phyloP scores from a whole-genome alignment of 64 coral and sea anemone species.

The Orbicella faveolata region DNA sequence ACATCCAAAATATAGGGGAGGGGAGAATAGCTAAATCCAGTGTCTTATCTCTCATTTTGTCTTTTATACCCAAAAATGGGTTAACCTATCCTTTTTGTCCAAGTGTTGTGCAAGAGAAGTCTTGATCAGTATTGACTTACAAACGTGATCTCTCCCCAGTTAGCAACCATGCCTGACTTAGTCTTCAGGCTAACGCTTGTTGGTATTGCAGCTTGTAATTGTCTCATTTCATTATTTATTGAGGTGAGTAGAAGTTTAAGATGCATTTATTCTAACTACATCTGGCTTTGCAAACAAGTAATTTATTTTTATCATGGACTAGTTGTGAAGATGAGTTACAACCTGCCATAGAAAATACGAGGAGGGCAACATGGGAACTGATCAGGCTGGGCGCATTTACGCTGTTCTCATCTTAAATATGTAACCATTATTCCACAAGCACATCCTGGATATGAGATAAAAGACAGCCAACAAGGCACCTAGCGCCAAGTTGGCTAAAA shows the following conservation, averaged over 20 bases:
- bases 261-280: neutral
- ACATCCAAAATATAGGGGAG: too few relatives aligned
- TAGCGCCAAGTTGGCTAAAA: too few relatives aligned
- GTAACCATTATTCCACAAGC: too few relatives aligned
- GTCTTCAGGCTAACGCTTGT: constrained; percentile 38
- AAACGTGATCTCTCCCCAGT: constrained; percentile 15
- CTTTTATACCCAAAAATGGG: neutral
- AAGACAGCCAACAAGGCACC: too few relatives aligned
- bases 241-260: constrained; percentile 45
- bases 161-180: constrained; percentile 42
- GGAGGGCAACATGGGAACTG: too few relatives aligned
- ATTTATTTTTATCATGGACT: neutral
- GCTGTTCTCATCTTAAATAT: too few relatives aligned
- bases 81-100: neutral
- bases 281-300: neutral
- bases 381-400: too few relatives aligned
- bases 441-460: too few relatives aligned
- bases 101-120: neutral
- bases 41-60: too few relatives aligned
- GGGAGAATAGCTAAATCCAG: too few relatives aligned
- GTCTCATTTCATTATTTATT: constrained; percentile 51
- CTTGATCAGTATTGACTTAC: neutral
- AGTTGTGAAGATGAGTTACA: neutral
- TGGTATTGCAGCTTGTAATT: constrained; percentile 50
- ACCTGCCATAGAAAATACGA: too few relatives aligned